Percentiles rank a stretch among this genome's conserved stretches.
Evolutionary conservation across 2,797 vertebrate species (phyloP).

Genomic region (Anguilla marmorata): DNA sequence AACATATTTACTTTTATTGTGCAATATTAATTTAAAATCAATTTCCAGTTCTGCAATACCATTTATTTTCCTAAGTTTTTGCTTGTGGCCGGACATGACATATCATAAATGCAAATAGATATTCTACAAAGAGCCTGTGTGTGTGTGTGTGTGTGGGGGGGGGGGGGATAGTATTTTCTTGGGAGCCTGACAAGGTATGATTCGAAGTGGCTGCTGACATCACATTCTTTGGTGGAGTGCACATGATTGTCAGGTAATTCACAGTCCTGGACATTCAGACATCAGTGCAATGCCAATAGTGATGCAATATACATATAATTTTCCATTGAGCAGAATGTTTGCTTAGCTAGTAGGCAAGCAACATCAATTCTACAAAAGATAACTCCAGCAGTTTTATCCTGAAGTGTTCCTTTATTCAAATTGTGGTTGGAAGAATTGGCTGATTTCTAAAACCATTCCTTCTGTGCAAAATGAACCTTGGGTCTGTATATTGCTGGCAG

Average conservation of each 20-base stretch:
- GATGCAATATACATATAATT: neutral
- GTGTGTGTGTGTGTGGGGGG: neutral
- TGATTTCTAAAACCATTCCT: neutral
- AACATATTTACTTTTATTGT: neutral
- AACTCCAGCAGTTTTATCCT: neutral
- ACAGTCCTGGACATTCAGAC: neutral
- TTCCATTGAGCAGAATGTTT: neutral
- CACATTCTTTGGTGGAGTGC: neutral
- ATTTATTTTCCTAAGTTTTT: neutral
- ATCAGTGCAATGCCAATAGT: neutral
- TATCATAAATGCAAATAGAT: too few species aligned
- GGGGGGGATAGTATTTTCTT: neutral
- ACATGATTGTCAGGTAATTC: neutral
- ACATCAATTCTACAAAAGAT: neutral
- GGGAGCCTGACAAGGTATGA: neutral
- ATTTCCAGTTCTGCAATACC: neutral
- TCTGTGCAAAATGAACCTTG: neutral
- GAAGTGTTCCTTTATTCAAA: neutral
- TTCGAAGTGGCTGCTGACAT: neutral
- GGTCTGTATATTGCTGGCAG: neutral
- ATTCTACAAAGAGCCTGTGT: too few species aligned
- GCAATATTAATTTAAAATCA: neutral
- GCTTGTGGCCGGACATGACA: too few species aligned
- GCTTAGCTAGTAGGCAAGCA: neutral
- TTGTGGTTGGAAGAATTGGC: neutral